Evolutionary conservation across 1,140 invertebrate species (phyloP), one percentile per base, ranked within the genome.

Genomic region (Eulimnadia texana): DNA sequence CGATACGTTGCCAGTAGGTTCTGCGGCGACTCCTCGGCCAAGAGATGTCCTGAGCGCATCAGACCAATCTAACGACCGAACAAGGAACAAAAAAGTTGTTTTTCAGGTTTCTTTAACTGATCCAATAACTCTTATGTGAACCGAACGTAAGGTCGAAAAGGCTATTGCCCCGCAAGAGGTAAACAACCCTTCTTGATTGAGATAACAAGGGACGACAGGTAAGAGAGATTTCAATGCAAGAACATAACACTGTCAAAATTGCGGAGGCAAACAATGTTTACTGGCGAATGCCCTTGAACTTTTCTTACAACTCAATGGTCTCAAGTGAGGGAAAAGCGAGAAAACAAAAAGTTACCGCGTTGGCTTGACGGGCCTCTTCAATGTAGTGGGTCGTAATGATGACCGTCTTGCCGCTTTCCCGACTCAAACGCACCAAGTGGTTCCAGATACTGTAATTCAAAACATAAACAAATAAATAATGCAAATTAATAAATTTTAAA

Each of bases 341-440:
- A n/a, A n/a, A n/a, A n/a, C n/a, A 33, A 16, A 29, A 20, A 62
- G 77, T 79, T 78, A 91, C 88, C 69, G 83, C 84, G 70, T 90
- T 82, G 33, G 89, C 89, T 75, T 92, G 87, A 66, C 87, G 75
- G 0, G 91, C 91, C 72, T 95, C 91, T 72, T 93, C 90, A 64
- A 93, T 92, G 68, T 93, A 94, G 78, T 94, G 90, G 20, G 91
- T 94, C 2, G 91, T 94, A 66, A 94, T 90, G 65, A 95, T 91
- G 63, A 95, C 86, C 3, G 90, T 94, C 69, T 88, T 91, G 67
- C 83, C 81, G 24, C 84, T 82, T 58, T 84, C 84, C 73, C 82
- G 82, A 65, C 88, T 86, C 64, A 94, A 85, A 68, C 85, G 82
- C 22, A 91, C 82, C 66, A 94, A 74, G 70, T 94, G 90, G 66